A percentile compares a stretch with the other conserved stretches of the same genome.
Conservation (phyloP, 2,888 invertebrate species). For the Clepsis dumicolana region DNA sequence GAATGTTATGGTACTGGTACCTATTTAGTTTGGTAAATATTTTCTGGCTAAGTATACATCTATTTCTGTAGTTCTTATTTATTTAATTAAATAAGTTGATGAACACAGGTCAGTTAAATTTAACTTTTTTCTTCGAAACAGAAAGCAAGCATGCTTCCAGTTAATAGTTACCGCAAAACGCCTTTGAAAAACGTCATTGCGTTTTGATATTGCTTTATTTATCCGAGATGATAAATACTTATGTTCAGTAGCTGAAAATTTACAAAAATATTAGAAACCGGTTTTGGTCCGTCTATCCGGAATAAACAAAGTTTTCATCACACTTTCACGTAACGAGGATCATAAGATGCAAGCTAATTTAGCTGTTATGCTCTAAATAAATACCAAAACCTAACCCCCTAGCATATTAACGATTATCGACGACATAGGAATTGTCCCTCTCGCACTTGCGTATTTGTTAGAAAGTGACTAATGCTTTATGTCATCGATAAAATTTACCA, state of each 20-base stretch:
- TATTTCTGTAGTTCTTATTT: not conserved
- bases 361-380: no score
- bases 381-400: no score
- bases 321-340: no score
- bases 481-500: no score
- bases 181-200: conserved; percentile 29
- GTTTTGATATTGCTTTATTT: conserved; percentile 34
- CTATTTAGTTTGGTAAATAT: not conserved
- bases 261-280: not conserved
- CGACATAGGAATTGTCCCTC: no score
- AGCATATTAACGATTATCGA: no score
- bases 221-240: not conserved
- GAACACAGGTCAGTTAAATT: not conserved
- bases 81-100: not conserved
- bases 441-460: no score
- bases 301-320: not conserved
- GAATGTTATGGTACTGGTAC: not conserved
- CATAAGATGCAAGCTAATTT: no score
- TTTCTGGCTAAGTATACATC: not conserved
- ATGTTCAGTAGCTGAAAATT: not conserved
- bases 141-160: not conserved
- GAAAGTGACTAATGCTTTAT: no score
- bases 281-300: conserved; percentile 4
- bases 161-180: not conserved
- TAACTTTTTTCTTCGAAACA: not conserved